A percentile compares a stretch with the other conserved stretches of the same genome.
These are phyloP conservation scores for Tenebrio molitor DNA, from an alignment of 1,140 invertebrate genomes.

Conservation along the genomic window DNA sequence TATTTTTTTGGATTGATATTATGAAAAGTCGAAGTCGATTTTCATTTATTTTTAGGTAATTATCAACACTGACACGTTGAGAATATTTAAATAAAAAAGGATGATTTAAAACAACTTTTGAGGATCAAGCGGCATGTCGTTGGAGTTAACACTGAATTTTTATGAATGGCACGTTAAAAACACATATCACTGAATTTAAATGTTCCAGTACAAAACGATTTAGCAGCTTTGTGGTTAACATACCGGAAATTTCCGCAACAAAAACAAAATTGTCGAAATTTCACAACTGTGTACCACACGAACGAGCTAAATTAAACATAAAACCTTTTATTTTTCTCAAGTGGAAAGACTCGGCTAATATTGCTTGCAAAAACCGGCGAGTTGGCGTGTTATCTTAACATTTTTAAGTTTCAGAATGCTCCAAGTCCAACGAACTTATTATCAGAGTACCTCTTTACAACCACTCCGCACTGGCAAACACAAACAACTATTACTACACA, in stretches of 20 bases:
- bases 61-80: too few relatives aligned
- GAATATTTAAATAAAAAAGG: too few relatives aligned
- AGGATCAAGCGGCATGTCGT: too few relatives aligned
- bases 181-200: too few relatives aligned
- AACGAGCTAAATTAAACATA: neutral
- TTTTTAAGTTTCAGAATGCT: constrained; percentile 4
- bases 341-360: neutral
- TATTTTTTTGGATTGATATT: too few relatives aligned
- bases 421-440: constrained; percentile 19
- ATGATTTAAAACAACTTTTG: too few relatives aligned
- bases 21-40: too few relatives aligned
- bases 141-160: too few relatives aligned
- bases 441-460: constrained; percentile 2
- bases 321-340: constrained; percentile 18
- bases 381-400: neutral
- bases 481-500: constrained; percentile 18
- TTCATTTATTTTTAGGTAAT: too few relatives aligned
- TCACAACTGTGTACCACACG: neutral
- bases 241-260: neutral
- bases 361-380: neutral
- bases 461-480: constrained; percentile 19
- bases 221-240: neutral
- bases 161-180: too few relatives aligned
- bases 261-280: constrained; percentile 1
- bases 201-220: too few relatives aligned